phyloP scores from a whole-genome alignment of 2,888 invertebrate species.

The Melanostoma mellinum region DNA sequence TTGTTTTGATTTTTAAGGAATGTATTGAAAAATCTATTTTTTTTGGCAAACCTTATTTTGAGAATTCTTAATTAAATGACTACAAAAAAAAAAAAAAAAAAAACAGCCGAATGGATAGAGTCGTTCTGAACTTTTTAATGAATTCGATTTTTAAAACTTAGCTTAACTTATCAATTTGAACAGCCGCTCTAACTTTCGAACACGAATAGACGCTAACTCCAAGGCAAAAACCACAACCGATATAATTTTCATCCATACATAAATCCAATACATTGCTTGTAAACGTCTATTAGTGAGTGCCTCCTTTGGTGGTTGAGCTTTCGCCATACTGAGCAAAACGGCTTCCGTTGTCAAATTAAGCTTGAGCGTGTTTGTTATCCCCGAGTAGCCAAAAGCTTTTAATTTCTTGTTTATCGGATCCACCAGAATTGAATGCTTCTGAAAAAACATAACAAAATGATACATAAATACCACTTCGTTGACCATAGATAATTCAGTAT shows the following conservation, averaged over 20 bases:
- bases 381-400: slow-evolving; percentile 74
- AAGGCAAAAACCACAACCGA: slow-evolving; percentile 65
- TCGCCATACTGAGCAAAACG: slow-evolving; percentile 8
- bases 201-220: slow-evolving; percentile 56
- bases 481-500: slow-evolving; percentile 74
- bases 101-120: no score
- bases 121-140: no score
- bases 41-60: no score
- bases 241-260: slow-evolving; percentile 1
- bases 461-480: slow-evolving; percentile 75
- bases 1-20: no score
- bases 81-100: no score
- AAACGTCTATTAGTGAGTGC: slow-evolving; percentile 35
- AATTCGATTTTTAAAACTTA: no score
- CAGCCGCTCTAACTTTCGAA: background rate
- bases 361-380: slow-evolving; percentile 73
- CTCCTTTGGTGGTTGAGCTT: background rate
- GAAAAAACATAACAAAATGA: slow-evolving; percentile 77
- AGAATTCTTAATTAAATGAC: no score
- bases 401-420: slow-evolving; percentile 75
- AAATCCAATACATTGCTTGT: slow-evolving; percentile 58
- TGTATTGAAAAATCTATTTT: no score
- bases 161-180: slow-evolving; percentile 9
- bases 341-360: slow-evolving; percentile 13
- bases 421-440: slow-evolving; percentile 75